Conservation (phyloP, 2,888 invertebrate genomes). For the Eristalis pertinax region DNA sequence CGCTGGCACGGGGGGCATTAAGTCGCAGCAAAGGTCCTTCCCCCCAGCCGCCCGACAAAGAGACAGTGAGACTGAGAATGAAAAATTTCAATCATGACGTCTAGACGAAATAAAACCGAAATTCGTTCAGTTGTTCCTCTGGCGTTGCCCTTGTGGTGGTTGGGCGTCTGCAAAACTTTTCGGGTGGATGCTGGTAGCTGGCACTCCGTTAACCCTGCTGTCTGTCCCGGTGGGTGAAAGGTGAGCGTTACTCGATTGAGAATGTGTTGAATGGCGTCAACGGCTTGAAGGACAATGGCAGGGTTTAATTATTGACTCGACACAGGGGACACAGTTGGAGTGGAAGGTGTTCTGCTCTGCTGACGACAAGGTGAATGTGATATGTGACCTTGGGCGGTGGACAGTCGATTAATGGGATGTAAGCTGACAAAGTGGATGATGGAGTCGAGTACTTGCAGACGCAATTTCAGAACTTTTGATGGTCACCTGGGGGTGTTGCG, state of each 20-base stretch:
- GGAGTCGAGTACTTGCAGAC: too few relatives aligned
- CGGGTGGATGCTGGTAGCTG: neutral
- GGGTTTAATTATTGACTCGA: conserved; percentile 12
- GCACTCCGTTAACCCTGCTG: neutral
- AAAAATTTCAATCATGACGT: conserved; percentile 49
- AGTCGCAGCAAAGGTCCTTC: conserved; percentile 17
- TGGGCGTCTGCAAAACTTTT: conserved; percentile 13
- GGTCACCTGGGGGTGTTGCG: too few relatives aligned
- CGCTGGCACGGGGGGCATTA: conserved; percentile 19
- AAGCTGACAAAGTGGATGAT: too few relatives aligned
- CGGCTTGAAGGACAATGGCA: conserved; percentile 29
- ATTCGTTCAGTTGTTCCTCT: conserved; percentile 2
- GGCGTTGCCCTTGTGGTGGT: neutral
- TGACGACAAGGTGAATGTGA: neutral
- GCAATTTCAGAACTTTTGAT: too few relatives aligned
- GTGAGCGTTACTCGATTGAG: conserved; percentile 16
- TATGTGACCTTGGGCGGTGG: neutral
- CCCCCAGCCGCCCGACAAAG: neutral
- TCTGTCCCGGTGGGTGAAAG: conserved; percentile 29
- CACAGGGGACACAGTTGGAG: neutral
- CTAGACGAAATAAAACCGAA: conserved; percentile 53
- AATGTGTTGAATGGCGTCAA: conserved; percentile 9
- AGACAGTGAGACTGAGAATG: conserved; percentile 7
- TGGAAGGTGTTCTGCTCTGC: neutral
- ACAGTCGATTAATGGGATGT: neutral